These are phyloP conservation scores for Dendroctonus valens DNA, from an alignment of 1,140 invertebrate genomes.

Conservation along the genomic window DNA sequence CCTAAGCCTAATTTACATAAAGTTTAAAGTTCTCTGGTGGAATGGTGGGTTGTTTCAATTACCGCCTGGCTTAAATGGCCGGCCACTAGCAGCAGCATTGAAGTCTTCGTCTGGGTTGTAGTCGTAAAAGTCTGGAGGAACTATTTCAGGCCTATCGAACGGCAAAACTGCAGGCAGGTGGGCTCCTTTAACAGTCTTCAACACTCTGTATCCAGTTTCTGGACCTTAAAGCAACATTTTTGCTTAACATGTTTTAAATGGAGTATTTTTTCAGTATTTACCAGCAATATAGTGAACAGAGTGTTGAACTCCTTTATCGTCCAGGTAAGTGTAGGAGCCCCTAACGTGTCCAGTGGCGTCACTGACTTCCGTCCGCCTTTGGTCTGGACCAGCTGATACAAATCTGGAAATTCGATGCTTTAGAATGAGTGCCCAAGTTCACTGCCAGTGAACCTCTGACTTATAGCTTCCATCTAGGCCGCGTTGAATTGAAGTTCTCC, in stretches of 20 bases:
- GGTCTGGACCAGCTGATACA: constrained; percentile 68
- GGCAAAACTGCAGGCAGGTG: constrained; percentile 55
- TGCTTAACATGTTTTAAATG: neutral
- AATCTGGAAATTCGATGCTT: constrained; percentile 53
- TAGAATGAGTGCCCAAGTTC: neutral
- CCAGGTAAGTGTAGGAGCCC: constrained; percentile 72
- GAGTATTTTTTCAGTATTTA: neutral
- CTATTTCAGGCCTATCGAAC: constrained; percentile 47
- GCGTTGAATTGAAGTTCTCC: constrained; percentile 61
- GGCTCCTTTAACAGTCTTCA: constrained; percentile 62
- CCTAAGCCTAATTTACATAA: constrained; percentile 41
- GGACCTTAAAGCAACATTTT: constrained; percentile 46
- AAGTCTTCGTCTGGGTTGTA: constrained; percentile 47
- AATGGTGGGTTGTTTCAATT: neutral
- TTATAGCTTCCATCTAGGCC: constrained; percentile 63
- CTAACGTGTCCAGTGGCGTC: constrained; percentile 65
- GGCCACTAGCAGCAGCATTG: constrained; percentile 55
- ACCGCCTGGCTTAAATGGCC: constrained; percentile 45
- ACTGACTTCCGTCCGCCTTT: constrained; percentile 67
- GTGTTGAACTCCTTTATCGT: constrained; percentile 69
- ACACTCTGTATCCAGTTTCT: constrained; percentile 69
- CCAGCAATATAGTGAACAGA: constrained; percentile 72
- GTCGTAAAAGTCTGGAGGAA: constrained; percentile 50
- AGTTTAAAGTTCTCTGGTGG: constrained; percentile 33
- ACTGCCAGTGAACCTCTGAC: constrained; percentile 39